Base-by-base conservation (phyloP, 2,888 invertebrate species). In the Amiota minor region DNA sequence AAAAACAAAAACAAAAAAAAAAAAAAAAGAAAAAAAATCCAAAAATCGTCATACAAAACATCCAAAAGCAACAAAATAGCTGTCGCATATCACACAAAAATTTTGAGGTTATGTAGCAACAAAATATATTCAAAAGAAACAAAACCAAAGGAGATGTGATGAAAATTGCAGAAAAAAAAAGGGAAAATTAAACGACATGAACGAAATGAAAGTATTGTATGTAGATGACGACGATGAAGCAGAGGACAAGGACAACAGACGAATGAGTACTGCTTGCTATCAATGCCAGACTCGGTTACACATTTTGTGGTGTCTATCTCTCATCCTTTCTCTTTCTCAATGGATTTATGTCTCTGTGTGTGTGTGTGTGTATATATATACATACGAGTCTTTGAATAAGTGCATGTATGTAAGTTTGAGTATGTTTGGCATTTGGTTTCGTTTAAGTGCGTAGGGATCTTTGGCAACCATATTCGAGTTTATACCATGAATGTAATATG, bases 201-300 rank as follows among this genome's bases (percentile, higher is more conserved):
- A 35, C 35, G 35, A 35, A 35, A 35, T 35, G 35, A 35, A 35
- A 35, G 35, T 35, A 35, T 6, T 4, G 35, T n/a, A n/a, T n/a
- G n/a, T n/a, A 35, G 35, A 35, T 35, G 35, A 35, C 35, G 35
- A 35, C 35, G 35, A 35, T 35, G 35, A 35, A 35, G 35, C 35
- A 35, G 35, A 59, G 56, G 56, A n/a, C 16, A 59, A 59, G 11
- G 56, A 47, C 73, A 71, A 62, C 71, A 74, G 35, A 35, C 35
- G 35, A 35, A 35, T 35, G 35, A 35, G 35, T 35, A 35, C 35
- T 74, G 72, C 56, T 35, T 75, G 77, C 79, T 72, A 77, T 78
- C 77, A 78, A 75, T 74, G 74, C 68, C 78, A 77, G 76, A 73
- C 72, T 77, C 71, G 77, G 73, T 75, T 73, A 74, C 74, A 75